phyloP scores from a whole-genome alignment of 2,797 vertebrate genomes.

The Sebastes ruberrimus region DNA sequence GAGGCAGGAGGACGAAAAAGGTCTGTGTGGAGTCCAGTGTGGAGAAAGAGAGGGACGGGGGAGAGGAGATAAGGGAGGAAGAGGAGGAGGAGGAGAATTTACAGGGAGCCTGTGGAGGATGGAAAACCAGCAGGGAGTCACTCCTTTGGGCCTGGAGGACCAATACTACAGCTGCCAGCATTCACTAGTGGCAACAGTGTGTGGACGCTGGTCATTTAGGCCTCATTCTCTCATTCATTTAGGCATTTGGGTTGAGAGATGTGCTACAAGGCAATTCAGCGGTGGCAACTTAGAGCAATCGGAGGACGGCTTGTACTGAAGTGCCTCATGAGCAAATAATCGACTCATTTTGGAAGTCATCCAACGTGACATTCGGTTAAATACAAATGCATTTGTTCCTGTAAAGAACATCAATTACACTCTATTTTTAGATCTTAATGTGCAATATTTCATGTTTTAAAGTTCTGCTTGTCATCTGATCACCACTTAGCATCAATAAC shows the following conservation, averaged over 20 bases:
- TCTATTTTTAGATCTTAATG: slow-evolving; percentile 27
- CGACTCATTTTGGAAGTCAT: slow-evolving; percentile 21
- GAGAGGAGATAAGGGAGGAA: slow-evolving; percentile 26
- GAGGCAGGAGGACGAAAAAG: slow-evolving; percentile 64
- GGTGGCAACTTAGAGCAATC: slow-evolving; percentile 14
- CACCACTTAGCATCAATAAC: slow-evolving; percentile 27
- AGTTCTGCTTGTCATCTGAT: slow-evolving; percentile 33
- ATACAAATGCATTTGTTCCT: slow-evolving; percentile 25
- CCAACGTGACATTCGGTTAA: slow-evolving; percentile 42
- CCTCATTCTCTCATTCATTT: slow-evolving; percentile 51
- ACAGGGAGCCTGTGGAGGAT: slow-evolving; percentile 69
- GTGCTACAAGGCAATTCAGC: slow-evolving; percentile 29
- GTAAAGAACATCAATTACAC: slow-evolving; percentile 26
- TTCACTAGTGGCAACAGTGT: slow-evolving; percentile 54
- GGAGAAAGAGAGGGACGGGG: slow-evolving; percentile 41
- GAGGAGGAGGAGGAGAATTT: slow-evolving; percentile 32
- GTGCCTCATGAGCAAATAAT: slow-evolving; percentile 43
- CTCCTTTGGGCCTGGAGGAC: slow-evolving; percentile 54
- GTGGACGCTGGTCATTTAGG: slow-evolving; percentile 38
- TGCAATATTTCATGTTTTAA: slow-evolving; percentile 17
- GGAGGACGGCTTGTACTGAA: background rate
- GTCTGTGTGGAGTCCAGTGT: slow-evolving; percentile 58
- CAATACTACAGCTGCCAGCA: slow-evolving; percentile 54
- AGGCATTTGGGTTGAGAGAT: slow-evolving; percentile 29
- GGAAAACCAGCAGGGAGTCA: slow-evolving; percentile 66